These are phyloP conservation scores for Noturus placidus DNA, from an alignment of 2,113 vertebrate genomes.

Conservation along the genomic window DNA sequence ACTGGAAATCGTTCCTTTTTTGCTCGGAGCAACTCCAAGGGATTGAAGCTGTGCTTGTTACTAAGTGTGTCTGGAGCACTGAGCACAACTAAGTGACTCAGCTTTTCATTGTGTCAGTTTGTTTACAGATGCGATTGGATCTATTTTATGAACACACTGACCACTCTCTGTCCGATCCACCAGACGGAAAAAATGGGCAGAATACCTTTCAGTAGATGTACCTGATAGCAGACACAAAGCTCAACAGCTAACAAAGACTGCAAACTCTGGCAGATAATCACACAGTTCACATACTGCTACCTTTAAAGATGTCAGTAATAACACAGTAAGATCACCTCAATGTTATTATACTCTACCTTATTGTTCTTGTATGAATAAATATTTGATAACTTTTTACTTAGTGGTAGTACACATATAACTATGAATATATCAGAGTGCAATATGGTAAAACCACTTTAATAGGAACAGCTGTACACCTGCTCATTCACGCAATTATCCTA, in stretches of 20 bases:
- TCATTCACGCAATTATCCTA: not conserved
- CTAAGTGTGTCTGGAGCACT: not conserved
- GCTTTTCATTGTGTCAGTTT: conserved; percentile 18
- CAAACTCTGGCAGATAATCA: not conserved
- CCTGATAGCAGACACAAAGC: not conserved
- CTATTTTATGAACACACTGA: conserved; percentile 16
- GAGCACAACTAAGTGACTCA: not conserved
- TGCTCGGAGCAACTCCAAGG: not conserved
- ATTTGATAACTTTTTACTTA: not conserved
- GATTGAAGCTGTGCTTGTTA: not conserved
- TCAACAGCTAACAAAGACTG: not conserved
- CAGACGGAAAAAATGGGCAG: not conserved
- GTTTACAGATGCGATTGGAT: conserved; percentile 14
- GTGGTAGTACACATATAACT: not conserved
- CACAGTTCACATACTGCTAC: not conserved
- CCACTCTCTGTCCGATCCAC: not conserved
- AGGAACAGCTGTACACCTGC: not conserved
- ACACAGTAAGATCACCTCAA: too few relatives aligned
- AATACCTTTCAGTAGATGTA: not conserved
- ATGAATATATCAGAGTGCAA: not conserved
- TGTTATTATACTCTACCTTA: not conserved
- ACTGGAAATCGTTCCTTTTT: not conserved
- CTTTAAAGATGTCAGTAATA: not conserved
- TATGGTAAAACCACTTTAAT: not conserved
- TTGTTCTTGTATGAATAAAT: not conserved